phyloP scores from a whole-genome alignment of 2,113 vertebrate genomes.

The Oreocharis arfaki region DNA sequence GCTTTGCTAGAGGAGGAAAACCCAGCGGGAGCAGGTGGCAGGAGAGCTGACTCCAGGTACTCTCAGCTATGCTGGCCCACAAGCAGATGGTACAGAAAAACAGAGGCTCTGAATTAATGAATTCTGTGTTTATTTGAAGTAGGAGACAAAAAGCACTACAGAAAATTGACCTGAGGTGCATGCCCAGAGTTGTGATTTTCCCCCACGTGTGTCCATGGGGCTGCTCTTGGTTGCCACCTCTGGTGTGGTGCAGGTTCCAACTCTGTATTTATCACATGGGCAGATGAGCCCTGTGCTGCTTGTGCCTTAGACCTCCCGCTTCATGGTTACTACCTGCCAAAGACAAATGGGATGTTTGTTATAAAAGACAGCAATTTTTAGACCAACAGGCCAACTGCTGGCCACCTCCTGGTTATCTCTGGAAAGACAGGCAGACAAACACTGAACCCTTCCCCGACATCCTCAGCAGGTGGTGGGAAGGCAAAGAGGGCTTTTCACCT shows the following conservation, averaged over 20 bases:
- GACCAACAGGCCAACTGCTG: not conserved
- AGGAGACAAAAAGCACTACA: not conserved
- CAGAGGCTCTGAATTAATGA: not conserved
- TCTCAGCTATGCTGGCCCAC: not conserved
- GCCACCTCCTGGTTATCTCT: rapidly evolving
- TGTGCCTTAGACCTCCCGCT: not conserved
- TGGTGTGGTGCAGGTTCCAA: not conserved
- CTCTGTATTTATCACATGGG: not conserved
- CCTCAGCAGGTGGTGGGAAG: not conserved
- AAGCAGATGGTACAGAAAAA: not conserved
- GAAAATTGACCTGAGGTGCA: not conserved
- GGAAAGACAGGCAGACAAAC: not conserved
- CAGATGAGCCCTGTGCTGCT: not conserved
- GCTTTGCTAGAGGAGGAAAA: constrained; percentile 11
- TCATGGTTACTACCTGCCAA: not conserved
- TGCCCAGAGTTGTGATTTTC: not conserved
- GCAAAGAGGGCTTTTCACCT: not conserved
- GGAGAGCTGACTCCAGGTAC: not conserved
- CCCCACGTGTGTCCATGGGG: not conserved
- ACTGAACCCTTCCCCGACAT: not conserved
- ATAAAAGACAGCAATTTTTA: not conserved
- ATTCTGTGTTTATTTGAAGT: not conserved
- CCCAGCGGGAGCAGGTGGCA: constrained; percentile 5
- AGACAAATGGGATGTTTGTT: not conserved
- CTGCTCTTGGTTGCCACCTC: not conserved